Conservation (phyloP, 2,797 vertebrate species). For the Zenarchopterus dispar region DNA sequence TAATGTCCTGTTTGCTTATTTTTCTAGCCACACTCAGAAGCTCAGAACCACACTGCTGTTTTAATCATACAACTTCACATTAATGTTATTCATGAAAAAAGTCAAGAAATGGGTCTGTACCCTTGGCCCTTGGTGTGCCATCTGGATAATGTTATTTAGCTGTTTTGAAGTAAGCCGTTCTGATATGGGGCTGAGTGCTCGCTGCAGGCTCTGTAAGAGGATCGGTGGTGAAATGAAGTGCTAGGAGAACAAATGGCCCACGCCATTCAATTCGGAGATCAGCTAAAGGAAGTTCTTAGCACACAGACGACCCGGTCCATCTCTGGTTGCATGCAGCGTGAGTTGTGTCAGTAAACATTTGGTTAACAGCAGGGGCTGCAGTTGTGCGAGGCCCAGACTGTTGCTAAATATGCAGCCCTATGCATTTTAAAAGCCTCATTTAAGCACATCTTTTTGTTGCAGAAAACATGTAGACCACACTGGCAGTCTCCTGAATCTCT, state of each 20-base stretch:
- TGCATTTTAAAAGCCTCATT: constrained; percentile 57
- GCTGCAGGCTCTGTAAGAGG: constrained; percentile 30
- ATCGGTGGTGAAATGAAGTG: constrained; percentile 16
- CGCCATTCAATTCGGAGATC: constrained; percentile 56
- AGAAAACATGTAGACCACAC: constrained; percentile 7
- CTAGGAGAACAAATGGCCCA: constrained; percentile 32
- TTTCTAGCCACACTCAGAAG: neutral
- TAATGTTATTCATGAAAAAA: constrained; percentile 20
- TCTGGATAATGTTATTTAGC: constrained; percentile 62
- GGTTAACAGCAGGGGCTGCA: constrained; percentile 34
- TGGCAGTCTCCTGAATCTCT: constrained; percentile 20
- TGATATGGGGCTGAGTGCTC: constrained; percentile 32
- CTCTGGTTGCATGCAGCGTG: constrained; percentile 20
- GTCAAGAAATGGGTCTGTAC: constrained; percentile 30
- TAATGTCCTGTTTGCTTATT: neutral
- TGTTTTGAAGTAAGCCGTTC: constrained; percentile 53
- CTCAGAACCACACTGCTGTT: constrained; percentile 5
- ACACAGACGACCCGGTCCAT: constrained; percentile 25
- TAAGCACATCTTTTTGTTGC: constrained; percentile 28
- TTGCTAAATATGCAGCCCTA: constrained; percentile 16
- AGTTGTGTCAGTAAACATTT: constrained; percentile 51
- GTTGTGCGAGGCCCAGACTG: constrained; percentile 20
- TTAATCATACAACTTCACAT: constrained; percentile 14
- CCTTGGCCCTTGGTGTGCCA: constrained; percentile 54
- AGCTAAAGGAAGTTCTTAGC: constrained; percentile 19